Evolutionary conservation across 2,113 vertebrate species (phyloP).

Genomic region (Himantopus leucocephalus): DNA sequence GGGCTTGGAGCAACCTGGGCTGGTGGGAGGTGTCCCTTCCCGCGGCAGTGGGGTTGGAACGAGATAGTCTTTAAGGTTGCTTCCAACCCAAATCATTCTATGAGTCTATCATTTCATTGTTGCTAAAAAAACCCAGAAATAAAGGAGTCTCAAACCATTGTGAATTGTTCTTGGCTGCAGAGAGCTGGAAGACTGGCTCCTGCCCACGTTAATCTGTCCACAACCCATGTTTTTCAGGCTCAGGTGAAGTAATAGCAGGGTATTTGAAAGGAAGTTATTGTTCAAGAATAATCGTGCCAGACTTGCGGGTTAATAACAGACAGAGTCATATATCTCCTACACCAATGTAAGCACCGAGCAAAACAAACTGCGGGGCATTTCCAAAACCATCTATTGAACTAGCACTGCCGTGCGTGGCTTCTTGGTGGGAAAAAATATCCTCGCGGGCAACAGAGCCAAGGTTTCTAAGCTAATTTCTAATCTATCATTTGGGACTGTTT

Average conservation of each 20-base stretch:
- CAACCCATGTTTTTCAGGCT: neutral
- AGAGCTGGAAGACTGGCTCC: neutral
- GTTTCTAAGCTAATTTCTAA: neutral
- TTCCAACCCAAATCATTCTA: no score
- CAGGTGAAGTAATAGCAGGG: neutral
- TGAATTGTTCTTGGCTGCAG: neutral
- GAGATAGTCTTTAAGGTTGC: no score
- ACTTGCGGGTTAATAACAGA: neutral
- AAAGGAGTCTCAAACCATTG: neutral
- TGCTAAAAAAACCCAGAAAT: neutral
- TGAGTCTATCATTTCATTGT: neutral
- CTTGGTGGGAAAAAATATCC: neutral
- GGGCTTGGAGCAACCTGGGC: no score
- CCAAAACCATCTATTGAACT: neutral
- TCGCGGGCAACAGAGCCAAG: neutral
- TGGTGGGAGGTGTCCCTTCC: no score
- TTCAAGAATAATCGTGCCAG: neutral
- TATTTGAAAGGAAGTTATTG: neutral
- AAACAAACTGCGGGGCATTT: neutral
- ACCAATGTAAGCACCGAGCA: neutral
- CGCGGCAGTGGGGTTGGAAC: no score
- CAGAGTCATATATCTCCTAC: neutral
- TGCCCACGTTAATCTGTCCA: neutral
- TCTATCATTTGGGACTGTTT: neutral
- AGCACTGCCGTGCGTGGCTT: accelerated